These are phyloP conservation scores for Streptopelia turtur DNA, from an alignment of 2,797 vertebrate genomes.

Conservation along the genomic window DNA sequence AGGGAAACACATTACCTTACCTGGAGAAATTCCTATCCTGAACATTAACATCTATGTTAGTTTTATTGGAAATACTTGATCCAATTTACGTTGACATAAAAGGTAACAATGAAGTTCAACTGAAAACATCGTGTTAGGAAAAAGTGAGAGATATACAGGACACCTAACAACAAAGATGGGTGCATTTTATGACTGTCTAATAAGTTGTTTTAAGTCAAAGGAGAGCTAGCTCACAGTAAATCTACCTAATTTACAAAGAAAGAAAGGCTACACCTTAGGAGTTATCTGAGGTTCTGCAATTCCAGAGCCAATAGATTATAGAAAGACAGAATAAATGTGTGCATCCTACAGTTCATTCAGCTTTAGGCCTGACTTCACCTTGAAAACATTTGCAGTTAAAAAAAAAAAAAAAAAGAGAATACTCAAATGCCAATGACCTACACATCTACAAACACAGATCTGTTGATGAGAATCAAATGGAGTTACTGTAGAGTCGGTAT, in stretches of 20 bases:
- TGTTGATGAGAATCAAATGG: background rate
- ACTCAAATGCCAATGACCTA: background rate
- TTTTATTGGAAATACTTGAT: background rate
- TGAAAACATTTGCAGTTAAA: background rate
- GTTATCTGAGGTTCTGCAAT: background rate
- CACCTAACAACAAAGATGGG: background rate
- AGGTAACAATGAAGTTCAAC: background rate
- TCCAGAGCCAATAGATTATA: background rate
- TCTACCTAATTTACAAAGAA: background rate
- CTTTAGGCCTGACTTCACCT: background rate
- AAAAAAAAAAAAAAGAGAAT: background rate
- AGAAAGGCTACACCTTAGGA: background rate
- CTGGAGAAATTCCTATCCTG: background rate
- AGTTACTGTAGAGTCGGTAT: background rate
- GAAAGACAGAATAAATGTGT: background rate
- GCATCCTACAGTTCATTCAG: background rate
- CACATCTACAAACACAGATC: background rate
- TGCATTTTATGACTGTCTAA: background rate
- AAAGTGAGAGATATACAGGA: background rate
- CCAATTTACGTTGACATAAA: background rate
- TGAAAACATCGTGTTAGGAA: background rate
- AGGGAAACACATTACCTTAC: background rate
- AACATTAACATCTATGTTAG: background rate
- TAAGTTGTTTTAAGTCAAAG: background rate
- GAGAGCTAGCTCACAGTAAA: background rate